A percentile compares a stretch with the other conserved stretches of the same genome.
These are phyloP conservation scores for Corythaixoides concolor DNA, from an alignment of 2,113 vertebrate genomes.

Conservation along the genomic window DNA sequence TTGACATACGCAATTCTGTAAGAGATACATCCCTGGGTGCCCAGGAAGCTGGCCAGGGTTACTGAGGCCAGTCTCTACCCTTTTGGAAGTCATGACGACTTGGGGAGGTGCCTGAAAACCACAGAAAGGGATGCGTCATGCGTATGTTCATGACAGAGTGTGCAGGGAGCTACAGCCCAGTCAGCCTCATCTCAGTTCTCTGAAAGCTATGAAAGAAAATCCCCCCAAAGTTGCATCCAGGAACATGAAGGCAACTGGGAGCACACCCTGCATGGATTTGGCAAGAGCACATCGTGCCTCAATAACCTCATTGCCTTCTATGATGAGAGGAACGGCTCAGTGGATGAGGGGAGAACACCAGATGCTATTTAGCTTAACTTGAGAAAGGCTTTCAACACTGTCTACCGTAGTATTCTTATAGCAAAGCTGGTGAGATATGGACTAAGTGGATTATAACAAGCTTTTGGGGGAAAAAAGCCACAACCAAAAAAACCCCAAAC, in stretches of 20 bases:
- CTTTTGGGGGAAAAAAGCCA: background rate
- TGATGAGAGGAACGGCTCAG: background rate
- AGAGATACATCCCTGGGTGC: background rate
- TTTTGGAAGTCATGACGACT: background rate
- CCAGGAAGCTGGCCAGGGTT: background rate
- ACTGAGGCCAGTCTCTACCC: background rate
- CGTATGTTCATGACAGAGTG: background rate
- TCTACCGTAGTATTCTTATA: background rate
- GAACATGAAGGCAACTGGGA: background rate
- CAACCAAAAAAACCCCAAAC: background rate
- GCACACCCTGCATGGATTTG: background rate
- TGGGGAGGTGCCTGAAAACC: background rate
- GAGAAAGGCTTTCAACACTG: background rate
- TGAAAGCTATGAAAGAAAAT: background rate
- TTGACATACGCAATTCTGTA: fast-evolving
- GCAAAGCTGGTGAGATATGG: background rate
- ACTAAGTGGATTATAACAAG: background rate
- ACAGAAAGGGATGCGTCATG: background rate
- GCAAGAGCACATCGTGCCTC: fast-evolving
- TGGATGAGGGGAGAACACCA: background rate
- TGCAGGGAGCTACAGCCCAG: background rate
- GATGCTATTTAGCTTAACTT: background rate
- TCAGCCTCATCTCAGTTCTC: background rate
- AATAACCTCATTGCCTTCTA: background rate
- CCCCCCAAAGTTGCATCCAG: fast-evolving